Evolutionary conservation across 2,113 vertebrate species (phyloP), one percentile per base, ranked within the genome.

Genomic region (Lonchura striata): DNA sequence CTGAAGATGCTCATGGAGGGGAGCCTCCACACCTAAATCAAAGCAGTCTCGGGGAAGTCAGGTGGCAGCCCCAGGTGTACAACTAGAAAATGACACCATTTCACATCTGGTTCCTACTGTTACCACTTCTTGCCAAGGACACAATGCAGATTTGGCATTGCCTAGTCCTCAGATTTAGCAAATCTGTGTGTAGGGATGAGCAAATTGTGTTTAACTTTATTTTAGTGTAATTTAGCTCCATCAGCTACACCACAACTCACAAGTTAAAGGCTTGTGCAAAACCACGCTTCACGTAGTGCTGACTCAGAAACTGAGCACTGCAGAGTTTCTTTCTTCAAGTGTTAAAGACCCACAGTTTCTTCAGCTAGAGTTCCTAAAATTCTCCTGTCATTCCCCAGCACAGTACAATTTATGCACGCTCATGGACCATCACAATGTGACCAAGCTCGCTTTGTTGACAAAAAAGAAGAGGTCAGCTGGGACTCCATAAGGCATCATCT

Each of bases 141-240:
- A 23, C 1, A 1, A 4, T n/a, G 4, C 18, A 9, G 27, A 65
- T 41, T 50, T 2, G 1, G 27, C 0, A 0, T 15, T 27, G 9
- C 11, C 31, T 37, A 24, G 44, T 31, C 28, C 56, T 75, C 52
- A 86, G 27, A 37, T 47, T 21, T 23, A 68, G 24, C 44, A 60
- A 23, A 64, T 41, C 39, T 53, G 1, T 10, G 18, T 8, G 14
- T 20, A 46, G 13, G 31, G 41, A 31, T 57, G 30, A 57, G 35
- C 6, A 57, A 64, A 84, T n/a, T 7, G 7, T 9, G 13, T 66
- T 44, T 56, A 82, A 50, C 4, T 8, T 25, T 11, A 30, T 35
- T 6, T 68, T 35, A 14, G 8, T 10, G 11, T 60, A 39, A 56
- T 23, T 83, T 13, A 46, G 15, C 59, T 78, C 56, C 46, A 22